Conservation (phyloP, 2,888 invertebrate species). For the Callinectes sapidus region DNA sequence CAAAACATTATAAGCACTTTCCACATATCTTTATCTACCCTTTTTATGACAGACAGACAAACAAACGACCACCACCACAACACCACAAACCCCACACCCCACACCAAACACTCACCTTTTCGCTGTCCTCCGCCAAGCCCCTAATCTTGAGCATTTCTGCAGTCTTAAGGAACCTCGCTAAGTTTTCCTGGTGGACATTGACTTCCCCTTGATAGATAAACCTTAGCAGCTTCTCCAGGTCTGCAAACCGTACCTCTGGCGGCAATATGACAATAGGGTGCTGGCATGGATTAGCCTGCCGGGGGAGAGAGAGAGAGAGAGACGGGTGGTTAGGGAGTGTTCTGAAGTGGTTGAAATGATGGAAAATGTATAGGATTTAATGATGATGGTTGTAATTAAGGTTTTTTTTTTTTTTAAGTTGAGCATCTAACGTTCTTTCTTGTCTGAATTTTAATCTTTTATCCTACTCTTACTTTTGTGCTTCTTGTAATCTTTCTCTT, state of each 20-base stretch:
- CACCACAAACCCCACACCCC: neutral
- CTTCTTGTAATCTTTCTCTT: too few relatives aligned
- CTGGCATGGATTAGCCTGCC: slow-evolving; percentile 72
- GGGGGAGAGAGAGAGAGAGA: neutral
- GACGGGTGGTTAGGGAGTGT: neutral
- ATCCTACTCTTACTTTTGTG: too few relatives aligned
- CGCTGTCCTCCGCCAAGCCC: slow-evolving; percentile 71
- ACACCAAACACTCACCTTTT: slow-evolving; percentile 61
- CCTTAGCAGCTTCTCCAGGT: slow-evolving; percentile 71
- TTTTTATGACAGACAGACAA: too few relatives aligned
- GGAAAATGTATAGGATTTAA: too few relatives aligned
- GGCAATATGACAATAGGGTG: slow-evolving; percentile 72
- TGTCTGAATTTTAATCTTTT: too few relatives aligned
- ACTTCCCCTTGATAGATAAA: slow-evolving; percentile 72
- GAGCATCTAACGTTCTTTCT: too few relatives aligned
- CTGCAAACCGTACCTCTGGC: slow-evolving; percentile 69
- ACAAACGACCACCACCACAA: neutral
- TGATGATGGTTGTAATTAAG: too few relatives aligned
- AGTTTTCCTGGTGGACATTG: slow-evolving; percentile 71
- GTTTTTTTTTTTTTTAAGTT: too few relatives aligned
- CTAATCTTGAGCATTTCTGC: slow-evolving; percentile 72
- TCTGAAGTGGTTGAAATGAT: too few relatives aligned
- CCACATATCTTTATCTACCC: too few relatives aligned
- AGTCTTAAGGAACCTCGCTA: slow-evolving; percentile 72
- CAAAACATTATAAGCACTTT: too few relatives aligned